Evolutionary conservation across 1,140 invertebrate species (phyloP).

Genomic region (Lordiphosa mommai): DNA sequence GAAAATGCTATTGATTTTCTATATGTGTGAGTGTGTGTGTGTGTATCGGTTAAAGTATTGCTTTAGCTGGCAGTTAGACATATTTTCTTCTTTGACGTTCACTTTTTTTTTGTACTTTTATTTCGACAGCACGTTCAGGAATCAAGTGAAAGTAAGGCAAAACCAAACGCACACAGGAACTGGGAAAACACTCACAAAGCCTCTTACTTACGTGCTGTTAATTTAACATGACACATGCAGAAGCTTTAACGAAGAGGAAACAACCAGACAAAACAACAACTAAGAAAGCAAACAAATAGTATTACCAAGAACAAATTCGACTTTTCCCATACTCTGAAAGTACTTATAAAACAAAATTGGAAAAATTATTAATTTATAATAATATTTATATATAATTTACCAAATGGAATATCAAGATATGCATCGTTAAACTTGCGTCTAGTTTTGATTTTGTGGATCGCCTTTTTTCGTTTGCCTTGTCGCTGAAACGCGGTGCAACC

Average conservation of each 20-base stretch:
- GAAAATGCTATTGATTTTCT: slow-evolving; percentile 65
- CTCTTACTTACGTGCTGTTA: slow-evolving; percentile 21
- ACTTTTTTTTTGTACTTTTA: neutral
- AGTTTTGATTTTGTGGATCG: too few relatives aligned
- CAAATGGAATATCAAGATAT: too few relatives aligned
- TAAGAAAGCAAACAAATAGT: too few relatives aligned
- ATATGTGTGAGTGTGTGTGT: slow-evolving; percentile 10
- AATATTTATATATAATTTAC: too few relatives aligned
- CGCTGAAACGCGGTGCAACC: too few relatives aligned
- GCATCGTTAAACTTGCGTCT: too few relatives aligned
- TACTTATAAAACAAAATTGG: too few relatives aligned
- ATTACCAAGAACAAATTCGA: too few relatives aligned
- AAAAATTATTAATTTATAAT: too few relatives aligned
- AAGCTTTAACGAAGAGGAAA: slow-evolving; percentile 23
- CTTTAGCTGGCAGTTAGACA: neutral
- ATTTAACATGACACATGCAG: slow-evolving; percentile 50
- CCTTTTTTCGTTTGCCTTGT: too few relatives aligned
- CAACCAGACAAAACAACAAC: too few relatives aligned
- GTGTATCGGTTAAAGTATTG: neutral
- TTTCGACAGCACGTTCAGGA: slow-evolving; percentile 1
- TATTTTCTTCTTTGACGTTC: neutral
- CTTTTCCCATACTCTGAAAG: too few relatives aligned
- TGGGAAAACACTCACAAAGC: slow-evolving; percentile 2
- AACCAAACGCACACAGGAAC: slow-evolving; percentile 1
- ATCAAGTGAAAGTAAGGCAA: slow-evolving; percentile 23